Evolutionary conservation across 2,113 vertebrate genomes (phyloP), one percentile per base, ranked within the genome.

Genomic region (Heterocephalus glaber): DNA sequence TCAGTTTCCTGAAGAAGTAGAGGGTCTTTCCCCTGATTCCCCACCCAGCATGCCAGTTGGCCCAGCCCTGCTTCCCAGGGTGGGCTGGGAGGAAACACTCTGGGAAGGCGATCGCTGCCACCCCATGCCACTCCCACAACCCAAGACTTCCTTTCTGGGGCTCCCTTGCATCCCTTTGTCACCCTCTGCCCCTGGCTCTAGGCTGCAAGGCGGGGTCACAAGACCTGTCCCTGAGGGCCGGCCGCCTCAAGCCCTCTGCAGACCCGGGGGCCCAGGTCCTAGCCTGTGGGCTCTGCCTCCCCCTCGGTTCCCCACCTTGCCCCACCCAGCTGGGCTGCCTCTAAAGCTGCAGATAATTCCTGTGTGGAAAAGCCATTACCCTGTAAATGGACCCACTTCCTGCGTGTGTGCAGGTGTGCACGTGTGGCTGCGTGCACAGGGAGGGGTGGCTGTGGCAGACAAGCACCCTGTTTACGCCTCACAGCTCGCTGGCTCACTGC

Each of bases 311-410:
- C 70, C 20, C 47, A 9, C 12, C 0, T 5, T 41, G 74, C 65
- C 74, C 61, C 14, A 1, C 72, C 38, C 11, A 0, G 85, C 72
- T 38, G 2, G 61, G 89, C 94, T 47, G 76, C 68, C 47, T 47
- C 89, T 96, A 89, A 96, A 72, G 92, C 91, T 77, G 83, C 93
- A 93, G 95, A 94, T 63, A 68, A 97, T 93, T 93, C 94, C 92
- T 91, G 81, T 66, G 74, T 92, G 28, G 0, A 63, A 94, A 94
- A 97, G 95, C 87, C 74, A 96, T 94, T 97, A 96, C 80, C 11
- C 77, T 61, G 97, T 85, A 95, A 94, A 86, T 77, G 74, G 79
- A 68, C 89, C 26, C 2, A 24, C 89, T 61, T 74, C 77, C 28
- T 54, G 11, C 58, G 70, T 5, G 5, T 12, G 65, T 8, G 63